Percentiles rank a stretch among this genome's conserved stretches.
Evolutionary conservation across 53 echinoderm and acorn worm genomes (phyloP).

Genomic region (Holothuria leucospilota): DNA sequence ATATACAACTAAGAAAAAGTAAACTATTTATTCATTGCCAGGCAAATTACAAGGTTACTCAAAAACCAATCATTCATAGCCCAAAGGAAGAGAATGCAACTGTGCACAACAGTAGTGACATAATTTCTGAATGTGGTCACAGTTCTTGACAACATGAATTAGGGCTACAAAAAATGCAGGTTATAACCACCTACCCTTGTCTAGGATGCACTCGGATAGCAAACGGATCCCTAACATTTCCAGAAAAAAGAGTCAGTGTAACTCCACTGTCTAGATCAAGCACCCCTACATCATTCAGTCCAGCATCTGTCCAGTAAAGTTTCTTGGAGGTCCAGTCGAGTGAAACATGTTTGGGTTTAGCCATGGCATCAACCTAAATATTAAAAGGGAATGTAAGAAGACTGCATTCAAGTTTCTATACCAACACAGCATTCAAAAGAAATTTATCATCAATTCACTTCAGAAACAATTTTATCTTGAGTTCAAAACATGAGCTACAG

Average conservation of each 20-base stretch:
- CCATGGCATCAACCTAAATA: constrained; percentile 59
- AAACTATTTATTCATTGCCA: too few relatives aligned
- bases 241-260: constrained; percentile 51
- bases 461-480: background rate
- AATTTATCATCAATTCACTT: too few relatives aligned
- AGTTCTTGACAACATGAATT: too few relatives aligned
- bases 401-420: too few relatives aligned
- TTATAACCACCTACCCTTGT: constrained; percentile 64
- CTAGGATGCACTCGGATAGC: constrained; percentile 77
- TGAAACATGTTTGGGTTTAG: constrained; percentile 65
- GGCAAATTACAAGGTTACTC: too few relatives aligned
- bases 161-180: too few relatives aligned
- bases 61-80: too few relatives aligned
- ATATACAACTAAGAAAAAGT: too few relatives aligned
- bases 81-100: too few relatives aligned
- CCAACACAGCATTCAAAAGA: background rate
- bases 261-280: constrained; percentile 42
- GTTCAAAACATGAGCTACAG: too few relatives aligned
- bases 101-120: too few relatives aligned
- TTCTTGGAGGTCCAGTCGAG: constrained; percentile 79
- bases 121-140: too few relatives aligned
- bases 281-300: constrained; percentile 59
- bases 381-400: background rate
- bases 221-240: constrained; percentile 48
- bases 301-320: constrained; percentile 82